Conservation (phyloP, 2,888 invertebrate species). For the Harmothoe impar region DNA sequence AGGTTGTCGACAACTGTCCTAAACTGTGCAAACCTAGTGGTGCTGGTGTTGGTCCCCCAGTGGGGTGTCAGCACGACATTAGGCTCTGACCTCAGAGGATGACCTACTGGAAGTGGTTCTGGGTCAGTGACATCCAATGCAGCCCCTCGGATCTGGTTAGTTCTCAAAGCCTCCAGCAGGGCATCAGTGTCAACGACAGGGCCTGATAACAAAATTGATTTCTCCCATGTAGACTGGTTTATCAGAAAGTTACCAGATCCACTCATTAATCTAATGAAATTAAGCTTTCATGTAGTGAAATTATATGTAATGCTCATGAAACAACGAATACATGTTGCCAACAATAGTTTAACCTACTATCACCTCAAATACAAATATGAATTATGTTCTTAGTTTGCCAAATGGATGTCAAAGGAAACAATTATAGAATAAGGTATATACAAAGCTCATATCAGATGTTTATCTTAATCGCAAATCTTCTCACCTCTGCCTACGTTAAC, state of each 20-base stretch:
- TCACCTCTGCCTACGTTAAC: slow-evolving; percentile 69
- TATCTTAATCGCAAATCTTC: slow-evolving; percentile 20
- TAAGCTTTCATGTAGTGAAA: too few relatives aligned
- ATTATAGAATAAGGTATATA: too few relatives aligned
- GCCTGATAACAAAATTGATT: slow-evolving; percentile 55
- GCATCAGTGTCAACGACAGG: slow-evolving; percentile 71
- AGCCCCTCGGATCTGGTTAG: slow-evolving; percentile 69
- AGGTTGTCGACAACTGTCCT: slow-evolving; percentile 47
- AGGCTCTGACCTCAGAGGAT: slow-evolving; percentile 68
- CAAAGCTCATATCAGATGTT: not conserved
- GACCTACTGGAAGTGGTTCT: slow-evolving; percentile 70
- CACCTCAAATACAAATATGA: too few relatives aligned
- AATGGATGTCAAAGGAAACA: too few relatives aligned
- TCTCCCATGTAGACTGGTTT: too few relatives aligned
- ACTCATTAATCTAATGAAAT: too few relatives aligned
- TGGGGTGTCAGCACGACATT: slow-evolving; percentile 72
- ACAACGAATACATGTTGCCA: too few relatives aligned
- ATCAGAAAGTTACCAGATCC: too few relatives aligned
- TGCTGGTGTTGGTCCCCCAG: slow-evolving; percentile 53
- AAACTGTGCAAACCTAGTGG: slow-evolving; percentile 28
- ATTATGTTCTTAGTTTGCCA: too few relatives aligned
- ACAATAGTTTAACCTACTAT: too few relatives aligned
- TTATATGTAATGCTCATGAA: too few relatives aligned
- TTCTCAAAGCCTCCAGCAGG: slow-evolving; percentile 68
- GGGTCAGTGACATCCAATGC: slow-evolving; percentile 73